Evolutionary conservation across 2,888 invertebrate genomes (phyloP).

Genomic region (Prosapia bicincta): DNA sequence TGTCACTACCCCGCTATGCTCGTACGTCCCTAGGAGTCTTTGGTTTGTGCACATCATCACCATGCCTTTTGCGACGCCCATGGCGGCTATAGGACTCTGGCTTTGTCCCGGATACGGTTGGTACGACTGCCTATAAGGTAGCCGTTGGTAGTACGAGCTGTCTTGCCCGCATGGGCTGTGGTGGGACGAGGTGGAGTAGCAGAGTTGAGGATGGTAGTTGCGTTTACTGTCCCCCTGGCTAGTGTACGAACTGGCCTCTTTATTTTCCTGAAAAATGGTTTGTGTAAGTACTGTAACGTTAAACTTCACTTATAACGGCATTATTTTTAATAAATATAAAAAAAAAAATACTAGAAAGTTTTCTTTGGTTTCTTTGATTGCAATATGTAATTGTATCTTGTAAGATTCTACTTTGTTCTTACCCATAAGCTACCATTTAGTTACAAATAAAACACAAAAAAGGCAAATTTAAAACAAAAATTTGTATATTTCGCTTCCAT

Average conservation of each 20-base stretch:
- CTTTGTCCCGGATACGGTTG: conserved; percentile 27
- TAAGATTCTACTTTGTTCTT: no score
- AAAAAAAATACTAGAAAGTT: no score
- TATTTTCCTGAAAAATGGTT: conserved; percentile 28
- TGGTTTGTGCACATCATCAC: conserved; percentile 80
- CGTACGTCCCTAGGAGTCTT: conserved; percentile 61
- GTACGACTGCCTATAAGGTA: conserved; percentile 30
- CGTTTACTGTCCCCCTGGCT: conserved; percentile 40
- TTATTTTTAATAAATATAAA: no score
- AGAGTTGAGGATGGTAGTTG: conserved; percentile 18
- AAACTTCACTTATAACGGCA: no score
- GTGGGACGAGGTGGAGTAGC: conserved; percentile 14
- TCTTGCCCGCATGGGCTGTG: conserved; percentile 1
- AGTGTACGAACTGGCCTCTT: conserved; percentile 44
- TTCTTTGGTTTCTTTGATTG: no score
- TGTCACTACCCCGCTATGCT: conserved; percentile 42
- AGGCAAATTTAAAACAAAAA: no score
- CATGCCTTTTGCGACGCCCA: conserved; percentile 83
- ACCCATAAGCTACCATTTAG: no score
- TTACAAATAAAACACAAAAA: no score
- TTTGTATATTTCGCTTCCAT: no score
- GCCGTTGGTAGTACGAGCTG: conserved; percentile 27
- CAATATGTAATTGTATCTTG: no score
- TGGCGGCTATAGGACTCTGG: conserved; percentile 61
- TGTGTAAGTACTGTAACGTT: no score